Evolutionary conservation across 2,888 invertebrate species (phyloP).

Genomic region (Neoaliturus tenellus): DNA sequence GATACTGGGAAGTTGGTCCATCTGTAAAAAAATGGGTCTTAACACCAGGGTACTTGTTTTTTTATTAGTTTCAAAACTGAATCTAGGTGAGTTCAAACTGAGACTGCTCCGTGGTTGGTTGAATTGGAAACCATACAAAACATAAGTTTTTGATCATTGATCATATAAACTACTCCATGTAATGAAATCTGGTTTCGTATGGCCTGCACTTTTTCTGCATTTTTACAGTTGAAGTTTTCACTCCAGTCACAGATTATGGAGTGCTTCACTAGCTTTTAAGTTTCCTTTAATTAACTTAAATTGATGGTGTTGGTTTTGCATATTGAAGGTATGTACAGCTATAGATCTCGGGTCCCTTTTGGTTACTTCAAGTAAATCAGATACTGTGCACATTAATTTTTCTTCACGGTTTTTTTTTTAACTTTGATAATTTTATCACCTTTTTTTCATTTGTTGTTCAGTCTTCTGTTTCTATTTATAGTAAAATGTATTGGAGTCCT

Average conservation of each 20-base stretch:
- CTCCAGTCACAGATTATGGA: neutral
- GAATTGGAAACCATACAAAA: neutral
- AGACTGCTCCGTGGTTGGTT: constrained; percentile 17
- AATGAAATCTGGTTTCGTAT: constrained; percentile 10
- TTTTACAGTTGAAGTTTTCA: neutral
- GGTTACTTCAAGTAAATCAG: too few relatives aligned
- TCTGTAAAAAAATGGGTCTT: neutral
- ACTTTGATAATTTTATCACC: too few relatives aligned
- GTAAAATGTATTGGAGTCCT: too few relatives aligned
- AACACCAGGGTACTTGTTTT: neutral
- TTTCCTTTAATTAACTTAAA: neutral
- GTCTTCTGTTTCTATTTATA: too few relatives aligned
- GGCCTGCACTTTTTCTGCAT: constrained; percentile 13
- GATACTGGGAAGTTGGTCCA: constrained; percentile 4
- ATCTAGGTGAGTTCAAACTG: constrained; percentile 14
- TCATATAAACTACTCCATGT: constrained; percentile 24
- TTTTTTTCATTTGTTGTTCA: too few relatives aligned
- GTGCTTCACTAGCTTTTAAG: neutral
- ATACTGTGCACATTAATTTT: too few relatives aligned
- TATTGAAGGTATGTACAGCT: neutral
- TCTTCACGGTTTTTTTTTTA: too few relatives aligned
- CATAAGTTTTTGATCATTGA: neutral
- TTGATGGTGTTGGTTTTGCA: neutral
- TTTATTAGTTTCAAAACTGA: neutral
- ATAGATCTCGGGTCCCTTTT: neutral